Conservation (phyloP, 2,888 invertebrate species). For the Rhagium mordax region DNA sequence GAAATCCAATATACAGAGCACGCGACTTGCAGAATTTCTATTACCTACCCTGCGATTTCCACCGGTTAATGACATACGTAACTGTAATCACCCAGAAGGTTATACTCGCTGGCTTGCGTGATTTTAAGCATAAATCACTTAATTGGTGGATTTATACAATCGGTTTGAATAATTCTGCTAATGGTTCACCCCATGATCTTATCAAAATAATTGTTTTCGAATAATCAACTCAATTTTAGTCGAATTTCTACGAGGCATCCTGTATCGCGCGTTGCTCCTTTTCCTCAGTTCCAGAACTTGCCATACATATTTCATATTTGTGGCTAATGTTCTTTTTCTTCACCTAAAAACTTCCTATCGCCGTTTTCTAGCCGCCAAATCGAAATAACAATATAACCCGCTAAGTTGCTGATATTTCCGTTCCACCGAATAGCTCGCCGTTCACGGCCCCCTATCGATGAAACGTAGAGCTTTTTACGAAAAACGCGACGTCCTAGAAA, state of each 20-base stretch:
- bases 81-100: background rate
- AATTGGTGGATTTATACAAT: background rate
- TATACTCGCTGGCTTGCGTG: background rate
- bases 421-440: background rate
- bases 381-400: background rate
- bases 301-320: background rate
- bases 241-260: too few relatives aligned
- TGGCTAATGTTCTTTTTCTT: background rate
- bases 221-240: too few relatives aligned
- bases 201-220: too few relatives aligned
- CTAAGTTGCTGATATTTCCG: background rate
- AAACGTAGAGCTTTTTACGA: background rate
- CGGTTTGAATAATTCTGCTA: too few relatives aligned
- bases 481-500: background rate
- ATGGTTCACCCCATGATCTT: too few relatives aligned
- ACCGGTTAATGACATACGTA: background rate
- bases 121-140: background rate
- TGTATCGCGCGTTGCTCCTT: background rate
- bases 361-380: background rate
- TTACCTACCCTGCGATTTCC: slow-evolving; percentile 6
- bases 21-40: slow-evolving; percentile 11
- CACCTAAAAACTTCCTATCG: background rate
- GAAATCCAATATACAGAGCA: slow-evolving; percentile 5
- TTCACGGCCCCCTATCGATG: background rate
- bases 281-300: background rate